Conservation (phyloP, 2,797 vertebrate species). For the Remorina albescens region DNA sequence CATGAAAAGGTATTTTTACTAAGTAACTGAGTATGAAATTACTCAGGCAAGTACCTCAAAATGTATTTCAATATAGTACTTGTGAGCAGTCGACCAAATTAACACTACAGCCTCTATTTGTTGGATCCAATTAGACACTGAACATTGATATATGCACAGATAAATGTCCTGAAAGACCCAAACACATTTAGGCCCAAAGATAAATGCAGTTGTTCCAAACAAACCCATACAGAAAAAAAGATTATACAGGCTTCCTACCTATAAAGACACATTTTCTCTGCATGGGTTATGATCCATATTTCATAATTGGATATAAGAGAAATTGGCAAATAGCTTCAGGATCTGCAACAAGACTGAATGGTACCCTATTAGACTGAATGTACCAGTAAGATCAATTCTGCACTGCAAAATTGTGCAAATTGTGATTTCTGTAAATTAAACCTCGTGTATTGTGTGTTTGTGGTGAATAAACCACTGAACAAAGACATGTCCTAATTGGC, state of each 20-base stretch:
- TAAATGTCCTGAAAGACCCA: neutral
- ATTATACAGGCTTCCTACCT: neutral
- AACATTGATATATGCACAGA: neutral
- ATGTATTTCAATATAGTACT: neutral
- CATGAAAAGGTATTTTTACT: neutral
- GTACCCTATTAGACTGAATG: no score
- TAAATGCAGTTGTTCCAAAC: neutral
- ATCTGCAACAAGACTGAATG: neutral
- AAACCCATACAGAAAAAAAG: neutral
- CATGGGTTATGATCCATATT: neutral
- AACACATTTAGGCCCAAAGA: neutral
- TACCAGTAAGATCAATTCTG: neutral
- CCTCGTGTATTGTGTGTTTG: neutral
- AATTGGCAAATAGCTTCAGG: neutral
- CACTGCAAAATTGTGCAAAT: neutral
- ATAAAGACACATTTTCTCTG: neutral
- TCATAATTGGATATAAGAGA: neutral
- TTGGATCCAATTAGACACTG: no score
- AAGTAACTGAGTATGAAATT: neutral
- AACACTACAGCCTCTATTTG: neutral
- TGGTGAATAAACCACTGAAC: neutral
- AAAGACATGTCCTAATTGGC: slow-evolving; percentile 5
- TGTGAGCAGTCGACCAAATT: neutral
- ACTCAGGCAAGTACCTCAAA: no score
- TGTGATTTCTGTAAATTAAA: slow-evolving; percentile 7